These are phyloP conservation scores for Pelvicachromis taeniatus DNA, from an alignment of 2,113 vertebrate genomes.

Conservation along the genomic window DNA sequence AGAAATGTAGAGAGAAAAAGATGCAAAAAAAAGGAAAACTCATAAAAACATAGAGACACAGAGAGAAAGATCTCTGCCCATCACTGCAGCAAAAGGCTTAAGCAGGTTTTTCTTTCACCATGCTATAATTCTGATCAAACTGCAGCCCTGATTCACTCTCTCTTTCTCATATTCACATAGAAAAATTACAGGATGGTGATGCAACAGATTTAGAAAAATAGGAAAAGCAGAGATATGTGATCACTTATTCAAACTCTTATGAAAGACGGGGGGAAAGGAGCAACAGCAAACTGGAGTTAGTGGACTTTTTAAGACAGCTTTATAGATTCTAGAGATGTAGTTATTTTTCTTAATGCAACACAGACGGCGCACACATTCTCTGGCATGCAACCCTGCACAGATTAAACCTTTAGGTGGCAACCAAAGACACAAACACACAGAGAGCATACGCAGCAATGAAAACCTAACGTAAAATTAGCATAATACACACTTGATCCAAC, in stretches of 20 bases:
- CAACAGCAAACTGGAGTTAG: neutral
- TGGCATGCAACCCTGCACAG: neutral
- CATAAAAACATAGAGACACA: neutral
- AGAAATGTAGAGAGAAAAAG: neutral
- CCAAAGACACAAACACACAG: constrained; percentile 7
- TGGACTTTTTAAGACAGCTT: neutral
- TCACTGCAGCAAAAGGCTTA: constrained; percentile 25
- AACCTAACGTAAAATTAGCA: constrained; percentile 19
- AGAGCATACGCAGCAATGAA: neutral
- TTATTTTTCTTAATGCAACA: neutral
- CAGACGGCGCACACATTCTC: neutral
- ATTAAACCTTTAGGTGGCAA: neutral
- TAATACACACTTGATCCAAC: constrained; percentile 39
- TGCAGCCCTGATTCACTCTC: neutral
- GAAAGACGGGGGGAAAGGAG: neutral
- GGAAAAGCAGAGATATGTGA: constrained; percentile 1
- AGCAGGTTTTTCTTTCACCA: constrained; percentile 6
- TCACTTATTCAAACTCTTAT: constrained; percentile 2
- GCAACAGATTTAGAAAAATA: constrained; percentile 9
- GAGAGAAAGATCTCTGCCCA: constrained; percentile 5
- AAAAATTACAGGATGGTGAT: constrained; percentile 14
- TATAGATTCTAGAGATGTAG: neutral
- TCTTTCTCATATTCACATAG: constrained; percentile 4
- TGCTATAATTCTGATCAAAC: constrained; percentile 37
- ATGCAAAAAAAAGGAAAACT: neutral